Conservation (phyloP, 2,888 invertebrate genomes). For the Chorisops tibialis region DNA sequence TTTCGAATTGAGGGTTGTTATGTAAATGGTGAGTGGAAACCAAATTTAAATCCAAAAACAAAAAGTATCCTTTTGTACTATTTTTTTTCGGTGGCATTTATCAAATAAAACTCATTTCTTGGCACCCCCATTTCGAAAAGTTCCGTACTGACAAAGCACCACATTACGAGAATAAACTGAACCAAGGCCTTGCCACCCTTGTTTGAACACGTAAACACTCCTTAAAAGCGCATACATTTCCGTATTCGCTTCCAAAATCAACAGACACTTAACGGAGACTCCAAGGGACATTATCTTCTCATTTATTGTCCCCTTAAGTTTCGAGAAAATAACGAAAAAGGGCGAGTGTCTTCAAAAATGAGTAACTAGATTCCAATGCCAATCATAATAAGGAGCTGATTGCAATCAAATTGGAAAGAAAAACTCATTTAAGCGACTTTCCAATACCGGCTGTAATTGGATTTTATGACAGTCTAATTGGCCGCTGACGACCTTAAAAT, state of each 20-base stretch:
- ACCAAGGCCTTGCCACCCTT: background rate
- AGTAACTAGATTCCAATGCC: background rate
- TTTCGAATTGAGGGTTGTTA: too few relatives aligned
- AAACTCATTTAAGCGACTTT: constrained; percentile 2
- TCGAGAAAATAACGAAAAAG: background rate
- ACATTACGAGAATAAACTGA: too few relatives aligned
- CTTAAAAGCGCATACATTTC: constrained; percentile 1
- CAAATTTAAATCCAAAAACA: too few relatives aligned
- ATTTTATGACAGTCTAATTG: background rate
- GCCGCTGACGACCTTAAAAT: constrained; percentile 7
- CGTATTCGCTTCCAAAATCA: constrained; percentile 5
- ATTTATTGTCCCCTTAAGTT: background rate
- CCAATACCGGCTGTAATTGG: background rate
- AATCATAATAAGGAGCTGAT: background rate
- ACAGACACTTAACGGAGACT: background rate
- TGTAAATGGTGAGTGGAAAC: too few relatives aligned
- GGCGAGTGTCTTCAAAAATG: background rate
- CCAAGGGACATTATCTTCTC: background rate
- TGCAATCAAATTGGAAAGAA: background rate
- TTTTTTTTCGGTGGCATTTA: too few relatives aligned
- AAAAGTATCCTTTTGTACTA: too few relatives aligned
- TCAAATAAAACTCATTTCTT: too few relatives aligned
- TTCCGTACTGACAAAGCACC: too few relatives aligned
- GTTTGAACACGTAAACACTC: background rate
- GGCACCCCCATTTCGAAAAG: too few relatives aligned